Evolutionary conservation across 2,113 vertebrate species (phyloP).

Genomic region (Orcinus orca): DNA sequence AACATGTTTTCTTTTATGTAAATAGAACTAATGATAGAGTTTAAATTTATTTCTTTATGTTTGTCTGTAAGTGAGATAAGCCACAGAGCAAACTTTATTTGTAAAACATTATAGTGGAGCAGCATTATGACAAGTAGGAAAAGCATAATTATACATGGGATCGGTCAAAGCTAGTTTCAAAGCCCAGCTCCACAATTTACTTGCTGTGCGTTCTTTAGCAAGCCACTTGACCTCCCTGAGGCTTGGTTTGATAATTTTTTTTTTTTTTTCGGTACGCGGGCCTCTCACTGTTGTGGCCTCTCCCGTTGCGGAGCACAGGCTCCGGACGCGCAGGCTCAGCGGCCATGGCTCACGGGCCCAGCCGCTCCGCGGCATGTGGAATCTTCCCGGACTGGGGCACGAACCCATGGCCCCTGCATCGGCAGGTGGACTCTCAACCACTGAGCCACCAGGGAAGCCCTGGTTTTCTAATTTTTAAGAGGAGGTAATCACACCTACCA

Average conservation of each 20-base stretch:
- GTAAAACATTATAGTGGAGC: neutral
- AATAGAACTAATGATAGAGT: neutral
- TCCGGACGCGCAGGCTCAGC: no score
- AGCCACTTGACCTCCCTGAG: neutral
- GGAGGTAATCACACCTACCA: neutral
- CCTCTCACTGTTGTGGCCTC: no score
- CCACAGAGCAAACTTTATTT: neutral
- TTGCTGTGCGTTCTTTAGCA: neutral
- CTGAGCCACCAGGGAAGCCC: no score
- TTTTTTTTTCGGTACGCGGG: no score
- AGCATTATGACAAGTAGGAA: neutral
- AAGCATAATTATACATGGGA: neutral
- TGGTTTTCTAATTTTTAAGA: neutral
- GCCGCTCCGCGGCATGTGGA: no score
- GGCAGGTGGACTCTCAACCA: no score
- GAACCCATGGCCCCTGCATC: no score
- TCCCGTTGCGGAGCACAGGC: no score
- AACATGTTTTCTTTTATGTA: slow-evolving; percentile 9
- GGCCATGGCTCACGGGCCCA: no score
- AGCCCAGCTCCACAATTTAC: neutral
- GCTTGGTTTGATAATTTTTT: neutral
- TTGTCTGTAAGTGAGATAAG: neutral
- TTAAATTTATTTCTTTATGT: slow-evolving; percentile 18
- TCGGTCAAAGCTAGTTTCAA: neutral
- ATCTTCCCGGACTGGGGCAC: no score